Evolutionary conservation across 2,113 vertebrate species (phyloP), one percentile per base, ranked within the genome.

Genomic region (Thalassarche chlororhynchos): DNA sequence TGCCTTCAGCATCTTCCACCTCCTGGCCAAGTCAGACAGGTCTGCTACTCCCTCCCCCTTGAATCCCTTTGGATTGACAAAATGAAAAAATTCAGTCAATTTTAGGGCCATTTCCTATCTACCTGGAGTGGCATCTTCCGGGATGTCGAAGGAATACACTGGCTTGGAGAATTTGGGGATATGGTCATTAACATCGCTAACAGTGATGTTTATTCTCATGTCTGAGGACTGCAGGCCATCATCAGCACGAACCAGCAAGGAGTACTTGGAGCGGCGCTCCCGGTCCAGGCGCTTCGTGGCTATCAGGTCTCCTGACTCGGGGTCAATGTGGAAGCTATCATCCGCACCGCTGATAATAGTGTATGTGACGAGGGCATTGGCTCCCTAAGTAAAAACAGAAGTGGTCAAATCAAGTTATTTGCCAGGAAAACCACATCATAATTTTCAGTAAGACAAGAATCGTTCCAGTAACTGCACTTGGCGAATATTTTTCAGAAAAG

Each of bases 291-390:
- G 98, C 96, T 97, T 98, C 70, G 99, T 99, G 46, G 99, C 99
- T 14, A 99, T 99, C 92, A 99, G 98, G 46, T 99, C 99, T 8
- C 99, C 99, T 0, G 99, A 99, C 74, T 99, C 99, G 0, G 99
- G 99, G 97, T 99, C 99, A 5, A 99, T 98, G 17, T 99, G 99
- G 95, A 99, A 99, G 87, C 99, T 99, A 89, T 99, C 99, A 26
- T 99, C 99, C 0, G 99, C 99, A 8, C 99, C 99, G 3, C 99
- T 99, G 96, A 99, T 99, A 92, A 99, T 99, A 19, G 99, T 98
- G 92, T 99, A 99, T 0, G 99, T 99, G 82, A 99, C 99, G 1
- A 99, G 98, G 54, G 99, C 99, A 38, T 99, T 99, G 31, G 99
- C 99, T 89, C 99, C 99, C 99, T 99, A 89, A 47, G 96, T 7